Base-by-base conservation (phyloP, 2,113 vertebrate genomes). In the Calidris pugnax region DNA sequence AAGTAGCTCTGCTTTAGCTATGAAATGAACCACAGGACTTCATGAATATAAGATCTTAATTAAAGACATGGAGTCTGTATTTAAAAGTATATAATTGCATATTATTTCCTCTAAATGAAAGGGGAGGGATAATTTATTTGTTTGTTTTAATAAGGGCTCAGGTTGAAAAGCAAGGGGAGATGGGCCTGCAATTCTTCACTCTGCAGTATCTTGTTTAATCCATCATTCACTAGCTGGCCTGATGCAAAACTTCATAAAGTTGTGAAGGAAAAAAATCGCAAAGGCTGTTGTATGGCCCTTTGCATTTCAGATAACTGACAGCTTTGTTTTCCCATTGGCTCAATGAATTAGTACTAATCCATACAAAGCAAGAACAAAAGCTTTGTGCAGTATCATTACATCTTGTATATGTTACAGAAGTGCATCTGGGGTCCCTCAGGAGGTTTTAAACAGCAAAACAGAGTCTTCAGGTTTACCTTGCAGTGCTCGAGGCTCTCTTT, bases 41-140 rank as follows among this genome's bases (percentile, higher is more conserved):
- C 41, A 57, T 82, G 53, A 95, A 94, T 51, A 19, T 55, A 69
- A 45, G 27, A 48, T 85, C 95, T 97, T 96, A 88, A 92, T 97
- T 91, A 84, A 93, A 97, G 43, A 75, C 26, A n/a, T 16, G 11
- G 48, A 66, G 14, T 20, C 18, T 89, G 23, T 67, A 74, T 77
- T 93, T 92, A 72, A 43, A 87, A 75, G 27, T 62, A 23, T 75
- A 35, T 73, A 94, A 93, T 72, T 97, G 28, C 41, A 56, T 64
- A 81, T 63, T 55, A 45, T 63, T 87, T 88, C 81, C 56, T 55
- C 82, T 59, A 73, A 85, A 81, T 68, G n/a, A 96, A 77, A 90
- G 93, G 23, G 55, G 62, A 85, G 57, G 10, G 5, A 13, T 62
- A 47, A 48, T 47, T 89, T 50, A 80, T 94, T 81, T 76, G 5